These are phyloP conservation scores for Tragelaphus eurycerus DNA, from an alignment of 2,797 vertebrate species.

Conservation along the genomic window DNA sequence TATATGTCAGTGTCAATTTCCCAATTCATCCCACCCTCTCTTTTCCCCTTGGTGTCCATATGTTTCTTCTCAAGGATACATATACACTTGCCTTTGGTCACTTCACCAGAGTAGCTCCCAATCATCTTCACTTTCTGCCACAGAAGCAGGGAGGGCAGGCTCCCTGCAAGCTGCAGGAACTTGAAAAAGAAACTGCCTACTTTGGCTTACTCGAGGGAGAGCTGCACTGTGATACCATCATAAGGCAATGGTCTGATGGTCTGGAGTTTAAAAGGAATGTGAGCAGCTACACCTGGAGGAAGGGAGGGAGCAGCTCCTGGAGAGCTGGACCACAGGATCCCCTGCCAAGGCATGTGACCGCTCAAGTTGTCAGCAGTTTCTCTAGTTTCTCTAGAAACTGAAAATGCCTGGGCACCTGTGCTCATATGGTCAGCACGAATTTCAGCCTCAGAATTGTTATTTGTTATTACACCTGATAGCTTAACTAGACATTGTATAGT, in stretches of 20 bases:
- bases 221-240: neutral
- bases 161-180: neutral
- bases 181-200: neutral
- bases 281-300: neutral
- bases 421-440: neutral
- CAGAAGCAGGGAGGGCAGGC: neutral
- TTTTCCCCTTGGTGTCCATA: neutral
- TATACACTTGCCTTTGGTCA: neutral
- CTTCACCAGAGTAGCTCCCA: neutral
- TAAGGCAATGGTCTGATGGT: rapidly evolving
- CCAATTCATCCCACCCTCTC: neutral
- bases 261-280: neutral
- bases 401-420: neutral
- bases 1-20: neutral
- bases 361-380: neutral
- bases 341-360: rapidly evolving
- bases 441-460: neutral
- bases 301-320: neutral
- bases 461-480: neutral
- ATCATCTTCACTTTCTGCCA: neutral
- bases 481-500: neutral
- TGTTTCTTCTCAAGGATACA: neutral
- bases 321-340: rapidly evolving
- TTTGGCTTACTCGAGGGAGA: neutral
- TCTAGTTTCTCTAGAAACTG: neutral